phyloP scores from a whole-genome alignment of 1,140 invertebrate genomes.

The Nasonia giraulti region DNA sequence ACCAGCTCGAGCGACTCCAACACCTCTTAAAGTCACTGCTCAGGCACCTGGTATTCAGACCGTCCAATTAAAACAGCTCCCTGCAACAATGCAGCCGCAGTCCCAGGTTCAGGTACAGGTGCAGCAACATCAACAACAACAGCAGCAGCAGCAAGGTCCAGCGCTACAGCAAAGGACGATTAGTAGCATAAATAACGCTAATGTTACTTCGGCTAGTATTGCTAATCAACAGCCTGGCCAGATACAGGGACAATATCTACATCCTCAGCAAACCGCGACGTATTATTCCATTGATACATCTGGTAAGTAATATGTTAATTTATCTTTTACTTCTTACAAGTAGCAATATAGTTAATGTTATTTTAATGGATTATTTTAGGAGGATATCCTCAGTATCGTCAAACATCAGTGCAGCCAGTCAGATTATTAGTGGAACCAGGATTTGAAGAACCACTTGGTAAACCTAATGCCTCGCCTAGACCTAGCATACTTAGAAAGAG shows the following conservation, averaged over 20 bases:
- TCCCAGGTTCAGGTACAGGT: constrained; percentile 34
- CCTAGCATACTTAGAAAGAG: constrained; percentile 82
- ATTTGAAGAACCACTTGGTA: constrained; percentile 72
- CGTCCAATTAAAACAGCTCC: constrained; percentile 56
- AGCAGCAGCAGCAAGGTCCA: constrained; percentile 42
- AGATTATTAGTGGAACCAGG: constrained; percentile 69
- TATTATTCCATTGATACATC: constrained; percentile 69
- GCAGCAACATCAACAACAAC: constrained; percentile 33
- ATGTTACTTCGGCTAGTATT: constrained; percentile 52
- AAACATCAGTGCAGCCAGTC: constrained; percentile 66
- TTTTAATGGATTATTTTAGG: constrained; percentile 55
- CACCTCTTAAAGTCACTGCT: constrained; percentile 62
- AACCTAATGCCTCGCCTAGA: constrained; percentile 79
- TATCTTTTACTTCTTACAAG: constrained; percentile 2
- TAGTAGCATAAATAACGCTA: constrained; percentile 59
- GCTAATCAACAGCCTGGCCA: constrained; percentile 55
- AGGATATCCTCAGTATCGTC: constrained; percentile 68
- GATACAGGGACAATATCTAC: constrained; percentile 66
- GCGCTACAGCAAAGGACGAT: constrained; percentile 53
- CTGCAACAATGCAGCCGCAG: constrained; percentile 47
- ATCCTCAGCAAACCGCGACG: constrained; percentile 65
- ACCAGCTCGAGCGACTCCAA: constrained; percentile 61
- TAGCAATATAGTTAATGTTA: background rate
- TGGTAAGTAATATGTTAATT: constrained; percentile 56
- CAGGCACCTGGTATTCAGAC: constrained; percentile 64